These are phyloP conservation scores for Tachystola acroxantha DNA, from an alignment of 2,888 invertebrate species.

Conservation along the genomic window DNA sequence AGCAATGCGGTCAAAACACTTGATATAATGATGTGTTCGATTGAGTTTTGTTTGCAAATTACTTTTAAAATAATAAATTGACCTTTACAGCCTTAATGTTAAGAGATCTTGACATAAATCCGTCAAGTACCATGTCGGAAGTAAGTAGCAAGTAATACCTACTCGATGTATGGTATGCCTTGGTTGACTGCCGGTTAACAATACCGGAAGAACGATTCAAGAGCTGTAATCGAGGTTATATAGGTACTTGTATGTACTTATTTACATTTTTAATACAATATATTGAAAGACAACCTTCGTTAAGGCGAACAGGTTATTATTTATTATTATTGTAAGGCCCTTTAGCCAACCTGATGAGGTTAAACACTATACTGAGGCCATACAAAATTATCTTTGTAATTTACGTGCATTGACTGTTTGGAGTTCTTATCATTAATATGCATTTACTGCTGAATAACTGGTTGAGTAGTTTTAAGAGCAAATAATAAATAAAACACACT, in stretches of 20 bases:
- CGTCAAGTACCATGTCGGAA: conserved; percentile 38
- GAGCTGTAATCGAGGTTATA: conserved; percentile 33
- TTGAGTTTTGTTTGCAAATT: conserved; percentile 6
- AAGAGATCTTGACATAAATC: conserved; percentile 51
- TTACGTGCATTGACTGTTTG: conserved; percentile 2
- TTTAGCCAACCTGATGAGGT: conserved; percentile 11
- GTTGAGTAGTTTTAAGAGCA: not conserved
- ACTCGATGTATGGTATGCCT: conserved; percentile 2
- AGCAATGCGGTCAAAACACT: conserved; percentile 1
- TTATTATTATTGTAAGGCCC: too few species aligned
- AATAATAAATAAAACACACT: too few species aligned
- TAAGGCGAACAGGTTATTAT: conserved; percentile 36
- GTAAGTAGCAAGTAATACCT: conserved; percentile 16
- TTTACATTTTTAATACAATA: conserved; percentile 11
- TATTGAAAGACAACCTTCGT: conserved; percentile 34
- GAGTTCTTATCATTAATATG: conserved; percentile 6
- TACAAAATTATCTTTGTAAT: conserved; percentile 5
- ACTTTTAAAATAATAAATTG: conserved; percentile 17
- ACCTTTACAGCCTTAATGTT: conserved; percentile 28
- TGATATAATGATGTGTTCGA: not conserved
- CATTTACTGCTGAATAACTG: conserved; percentile 2
- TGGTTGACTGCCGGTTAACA: conserved; percentile 16
- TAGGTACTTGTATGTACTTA: conserved; percentile 7
- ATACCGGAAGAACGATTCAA: conserved; percentile 40
- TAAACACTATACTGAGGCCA: conserved; percentile 5